Conservation (phyloP, 2,888 invertebrate species). For the Salticus scenicus region DNA sequence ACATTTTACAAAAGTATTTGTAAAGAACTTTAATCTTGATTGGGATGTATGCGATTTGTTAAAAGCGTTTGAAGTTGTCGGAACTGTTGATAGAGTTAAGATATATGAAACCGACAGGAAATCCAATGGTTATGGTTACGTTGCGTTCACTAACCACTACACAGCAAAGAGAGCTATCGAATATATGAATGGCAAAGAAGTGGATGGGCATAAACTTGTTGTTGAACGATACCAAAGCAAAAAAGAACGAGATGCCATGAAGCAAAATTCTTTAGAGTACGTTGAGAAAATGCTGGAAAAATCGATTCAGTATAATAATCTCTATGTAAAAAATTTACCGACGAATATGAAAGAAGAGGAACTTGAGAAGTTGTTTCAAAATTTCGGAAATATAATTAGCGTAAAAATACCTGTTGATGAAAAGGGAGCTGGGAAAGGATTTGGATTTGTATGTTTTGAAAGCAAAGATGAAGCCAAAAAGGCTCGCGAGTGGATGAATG, state of each 20-base stretch:
- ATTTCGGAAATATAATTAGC: constrained; percentile 32
- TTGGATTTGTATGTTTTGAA: constrained; percentile 46
- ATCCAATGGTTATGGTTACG: constrained; percentile 53
- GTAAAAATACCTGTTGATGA: constrained; percentile 35
- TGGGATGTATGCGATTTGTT: constrained; percentile 54
- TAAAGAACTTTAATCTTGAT: constrained; percentile 27
- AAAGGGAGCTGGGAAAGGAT: background rate
- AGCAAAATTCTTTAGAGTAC: background rate
- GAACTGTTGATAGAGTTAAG: background rate
- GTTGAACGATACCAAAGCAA: constrained; percentile 26
- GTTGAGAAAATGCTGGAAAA: background rate
- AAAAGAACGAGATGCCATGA: background rate
- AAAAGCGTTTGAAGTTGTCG: constrained; percentile 24
- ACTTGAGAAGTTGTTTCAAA: constrained; percentile 20
- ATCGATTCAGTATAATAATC: constrained; percentile 30
- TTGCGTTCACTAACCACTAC: constrained; percentile 19
- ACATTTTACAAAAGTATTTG: constrained; percentile 25
- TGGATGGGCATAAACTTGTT: background rate
- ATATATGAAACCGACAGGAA: constrained; percentile 25
- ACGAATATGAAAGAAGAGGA: constrained; percentile 14
- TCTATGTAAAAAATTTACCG: constrained; percentile 40
- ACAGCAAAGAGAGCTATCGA: constrained; percentile 25
- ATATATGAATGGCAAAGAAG: constrained; percentile 6
- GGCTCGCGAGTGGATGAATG: constrained; percentile 25
- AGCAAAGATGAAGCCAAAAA: constrained; percentile 18